Conservation (phyloP, 1,140 invertebrate genomes). For the Macrosteles quadrilineatus region DNA sequence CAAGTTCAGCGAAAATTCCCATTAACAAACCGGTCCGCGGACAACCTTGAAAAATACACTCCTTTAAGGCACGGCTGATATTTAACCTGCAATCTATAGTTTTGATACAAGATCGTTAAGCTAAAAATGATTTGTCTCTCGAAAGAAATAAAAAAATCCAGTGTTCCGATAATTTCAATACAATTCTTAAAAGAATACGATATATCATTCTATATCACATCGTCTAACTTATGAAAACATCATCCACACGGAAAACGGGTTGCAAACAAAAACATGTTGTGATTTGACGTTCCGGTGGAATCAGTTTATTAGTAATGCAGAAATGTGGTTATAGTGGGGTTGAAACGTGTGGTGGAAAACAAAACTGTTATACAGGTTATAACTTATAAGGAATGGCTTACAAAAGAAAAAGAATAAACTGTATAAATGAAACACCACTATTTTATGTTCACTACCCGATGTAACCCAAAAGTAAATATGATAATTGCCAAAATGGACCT, state of each 20-base stretch:
- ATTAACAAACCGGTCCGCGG: slow-evolving; percentile 23
- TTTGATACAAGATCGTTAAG: slow-evolving; percentile 11
- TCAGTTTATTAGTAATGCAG: slow-evolving; percentile 23
- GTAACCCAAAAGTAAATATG: slow-evolving; percentile 26
- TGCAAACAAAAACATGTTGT: slow-evolving; percentile 8
- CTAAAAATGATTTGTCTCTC: slow-evolving; percentile 25
- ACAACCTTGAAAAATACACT: slow-evolving; percentile 30
- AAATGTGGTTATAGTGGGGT: slow-evolving; percentile 6
- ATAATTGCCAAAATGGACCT: slow-evolving; percentile 24
- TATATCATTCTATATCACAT: slow-evolving; percentile 16
- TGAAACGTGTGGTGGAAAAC: background rate
- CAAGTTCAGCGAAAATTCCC: slow-evolving; percentile 10
- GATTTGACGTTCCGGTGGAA: slow-evolving; percentile 13
- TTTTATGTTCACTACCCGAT: slow-evolving; percentile 23
- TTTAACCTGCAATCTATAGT: slow-evolving; percentile 25
- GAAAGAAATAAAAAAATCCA: slow-evolving; percentile 1
- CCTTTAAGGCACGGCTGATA: slow-evolving; percentile 35
- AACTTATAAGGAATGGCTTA: slow-evolving; percentile 10
- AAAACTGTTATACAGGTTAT: no score
- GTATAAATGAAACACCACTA: slow-evolving; percentile 18
- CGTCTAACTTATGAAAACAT: slow-evolving; percentile 16
- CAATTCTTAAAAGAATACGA: background rate
- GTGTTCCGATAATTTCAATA: slow-evolving; percentile 19
- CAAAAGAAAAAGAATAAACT: slow-evolving; percentile 9
- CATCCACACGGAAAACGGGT: slow-evolving; percentile 2